These are phyloP conservation scores for Malurus splendens DNA, from an alignment of 2,797 vertebrate genomes.

Conservation along the genomic window DNA sequence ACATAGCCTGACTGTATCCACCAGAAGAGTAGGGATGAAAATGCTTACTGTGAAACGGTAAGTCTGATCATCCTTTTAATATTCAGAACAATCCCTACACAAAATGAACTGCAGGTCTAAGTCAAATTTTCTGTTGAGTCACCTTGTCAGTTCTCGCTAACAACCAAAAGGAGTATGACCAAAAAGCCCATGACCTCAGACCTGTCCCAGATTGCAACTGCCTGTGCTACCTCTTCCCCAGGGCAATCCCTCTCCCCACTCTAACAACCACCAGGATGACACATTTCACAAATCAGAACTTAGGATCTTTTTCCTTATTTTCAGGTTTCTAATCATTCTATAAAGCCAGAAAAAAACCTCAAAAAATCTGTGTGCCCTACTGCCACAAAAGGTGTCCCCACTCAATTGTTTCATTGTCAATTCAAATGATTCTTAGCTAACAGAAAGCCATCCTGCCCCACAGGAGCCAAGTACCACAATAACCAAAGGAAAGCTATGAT, in stretches of 20 bases:
- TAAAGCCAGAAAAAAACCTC: rapidly evolving
- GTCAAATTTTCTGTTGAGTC: not conserved
- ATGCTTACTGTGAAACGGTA: rapidly evolving
- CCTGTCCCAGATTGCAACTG: rapidly evolving
- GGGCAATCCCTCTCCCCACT: not conserved
- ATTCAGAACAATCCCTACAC: not conserved
- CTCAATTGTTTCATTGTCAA: not conserved
- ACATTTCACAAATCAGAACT: not conserved
- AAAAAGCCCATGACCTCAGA: not conserved
- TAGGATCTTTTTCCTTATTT: not conserved
- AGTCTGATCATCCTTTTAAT: not conserved
- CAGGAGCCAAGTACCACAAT: not conserved
- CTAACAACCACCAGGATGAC: not conserved
- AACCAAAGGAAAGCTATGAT: not conserved
- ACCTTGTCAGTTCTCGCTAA: not conserved
- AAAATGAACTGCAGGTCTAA: not conserved
- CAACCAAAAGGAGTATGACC: not conserved
- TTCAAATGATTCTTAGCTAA: not conserved
- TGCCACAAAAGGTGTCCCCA: not conserved
- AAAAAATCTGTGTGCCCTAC: not conserved
- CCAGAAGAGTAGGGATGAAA: not conserved
- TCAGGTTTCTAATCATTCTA: not conserved
- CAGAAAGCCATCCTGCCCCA: not conserved
- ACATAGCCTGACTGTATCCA: not conserved
- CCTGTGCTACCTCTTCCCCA: no score